Percentiles rank a stretch among this genome's conserved stretches.
These are phyloP conservation scores for Coracopsis vasa DNA, from an alignment of 2,113 vertebrate genomes.

Conservation along the genomic window DNA sequence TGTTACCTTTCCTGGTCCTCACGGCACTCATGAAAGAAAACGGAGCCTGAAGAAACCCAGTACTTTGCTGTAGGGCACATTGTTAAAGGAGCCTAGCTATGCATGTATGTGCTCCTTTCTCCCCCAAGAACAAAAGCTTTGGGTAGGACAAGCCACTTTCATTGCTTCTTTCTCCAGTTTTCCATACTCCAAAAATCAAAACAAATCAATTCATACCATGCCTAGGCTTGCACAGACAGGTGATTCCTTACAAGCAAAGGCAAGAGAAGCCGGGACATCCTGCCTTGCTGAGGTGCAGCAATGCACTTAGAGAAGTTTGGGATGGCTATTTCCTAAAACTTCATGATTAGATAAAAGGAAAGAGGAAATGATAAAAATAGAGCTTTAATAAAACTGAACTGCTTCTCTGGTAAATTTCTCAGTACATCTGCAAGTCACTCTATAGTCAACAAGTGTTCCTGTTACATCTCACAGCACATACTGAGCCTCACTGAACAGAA, in stretches of 20 bases:
- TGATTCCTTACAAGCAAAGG: background rate
- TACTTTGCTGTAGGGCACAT: background rate
- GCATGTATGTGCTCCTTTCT: background rate
- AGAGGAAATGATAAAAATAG: background rate
- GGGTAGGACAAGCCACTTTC: background rate
- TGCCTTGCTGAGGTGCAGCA: background rate
- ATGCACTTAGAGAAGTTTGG: background rate
- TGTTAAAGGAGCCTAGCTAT: background rate
- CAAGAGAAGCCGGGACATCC: background rate
- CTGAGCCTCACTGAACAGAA: background rate
- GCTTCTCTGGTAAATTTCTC: background rate
- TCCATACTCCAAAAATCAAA: background rate
- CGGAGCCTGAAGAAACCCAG: background rate
- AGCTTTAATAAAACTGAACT: background rate
- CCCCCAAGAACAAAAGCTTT: background rate
- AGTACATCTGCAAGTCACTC: background rate
- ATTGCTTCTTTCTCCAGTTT: background rate
- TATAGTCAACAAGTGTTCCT: background rate
- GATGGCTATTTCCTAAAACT: background rate
- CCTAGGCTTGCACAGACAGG: background rate
- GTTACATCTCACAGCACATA: background rate
- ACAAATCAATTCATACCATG: background rate
- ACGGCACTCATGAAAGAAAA: background rate
- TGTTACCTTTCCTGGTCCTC: background rate
- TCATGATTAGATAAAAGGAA: background rate